Evolutionary conservation across 2,797 vertebrate species (phyloP), one percentile per base, ranked within the genome.

Genomic region (Vireo griseus): DNA sequence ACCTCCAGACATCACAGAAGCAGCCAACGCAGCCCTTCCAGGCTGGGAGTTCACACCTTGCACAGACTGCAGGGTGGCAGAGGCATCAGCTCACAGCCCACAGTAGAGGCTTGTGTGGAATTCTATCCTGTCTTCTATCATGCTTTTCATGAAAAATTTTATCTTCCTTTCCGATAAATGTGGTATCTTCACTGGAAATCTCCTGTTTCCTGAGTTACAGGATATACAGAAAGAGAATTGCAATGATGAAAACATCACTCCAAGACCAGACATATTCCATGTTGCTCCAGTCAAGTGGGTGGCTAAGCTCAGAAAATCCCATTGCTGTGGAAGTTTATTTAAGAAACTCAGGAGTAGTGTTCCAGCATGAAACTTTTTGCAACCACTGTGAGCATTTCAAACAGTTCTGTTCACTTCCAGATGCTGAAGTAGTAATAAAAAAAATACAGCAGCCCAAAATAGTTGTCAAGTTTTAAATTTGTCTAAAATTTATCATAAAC

Each of bases 221-320:
- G 31, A 31, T 63, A 15, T 17, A 51, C 15, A 37, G 11, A 69
- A 92, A 83, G 31, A 26, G 93, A 59, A 92, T 10, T 26, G 16
- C 16, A 62, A 3, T 59, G 62, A 68, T 28, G 71, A 65, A 72
- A 87, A 51, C 14, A 62, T 5, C 6, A 19, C 28, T 44, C 10
- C 35, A 58, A 63, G n/a, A 39, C 13, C 58, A 59, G 35, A 63
- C 3, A 45, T 58, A 14, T 42, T 81, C 26, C 26, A 16, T 0
- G 0, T 59, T 73, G 33, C 55, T 65, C 28, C 1, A 0, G 58
- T 50, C 0, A 0, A 33, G 11, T 17, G 47, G 42, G 63, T 5
- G 5, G 39, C 31, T 76, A 72, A 91, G 11, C 28, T 71, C 45
- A 73, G 47, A 78, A 83, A 76, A 61, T 18, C 44, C 63, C 50